These are phyloP conservation scores for Podarcis lilfordi DNA, from an alignment of 2,797 vertebrate species.

Conservation along the genomic window DNA sequence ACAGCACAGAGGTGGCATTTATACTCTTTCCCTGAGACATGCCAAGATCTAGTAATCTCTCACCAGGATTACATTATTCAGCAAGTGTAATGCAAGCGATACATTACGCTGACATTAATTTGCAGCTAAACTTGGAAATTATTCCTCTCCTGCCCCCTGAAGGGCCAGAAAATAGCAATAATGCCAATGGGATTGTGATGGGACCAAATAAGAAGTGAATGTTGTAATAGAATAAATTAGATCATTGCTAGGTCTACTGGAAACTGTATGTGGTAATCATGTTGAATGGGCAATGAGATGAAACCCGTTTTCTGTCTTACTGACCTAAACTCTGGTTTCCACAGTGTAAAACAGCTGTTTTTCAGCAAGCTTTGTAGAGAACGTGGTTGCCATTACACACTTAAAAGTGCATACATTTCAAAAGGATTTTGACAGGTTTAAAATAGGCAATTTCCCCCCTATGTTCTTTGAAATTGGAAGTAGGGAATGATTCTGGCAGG, in stretches of 20 bases:
- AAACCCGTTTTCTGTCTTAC: slow-evolving; percentile 12
- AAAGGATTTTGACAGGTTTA: not conserved
- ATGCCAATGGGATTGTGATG: not conserved
- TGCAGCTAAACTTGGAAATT: slow-evolving; percentile 40
- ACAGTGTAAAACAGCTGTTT: not conserved
- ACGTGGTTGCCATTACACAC: not conserved
- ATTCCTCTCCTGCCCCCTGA: not conserved
- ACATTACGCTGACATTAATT: slow-evolving; percentile 45
- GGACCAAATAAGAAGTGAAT: slow-evolving; percentile 17
- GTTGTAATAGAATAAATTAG: slow-evolving; percentile 6
- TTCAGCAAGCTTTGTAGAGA: not conserved
- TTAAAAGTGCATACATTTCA: not conserved
- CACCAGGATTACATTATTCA: slow-evolving; percentile 37
- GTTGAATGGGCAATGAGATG: not conserved
- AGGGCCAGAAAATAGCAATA: slow-evolving; percentile 25
- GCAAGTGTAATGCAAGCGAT: slow-evolving; percentile 7
- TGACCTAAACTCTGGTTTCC: not conserved
- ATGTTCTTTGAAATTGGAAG: not conserved
- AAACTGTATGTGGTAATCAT: not conserved
- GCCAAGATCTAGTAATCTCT: slow-evolving; percentile 11
- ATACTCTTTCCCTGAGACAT: not conserved
- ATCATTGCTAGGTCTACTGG: not conserved
- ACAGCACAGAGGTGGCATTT: not conserved
- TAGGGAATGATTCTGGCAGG: not conserved
- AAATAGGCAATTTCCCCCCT: not conserved